phyloP scores from a whole-genome alignment of 1,140 invertebrate genomes.

The Sitobion miscanthi region DNA sequence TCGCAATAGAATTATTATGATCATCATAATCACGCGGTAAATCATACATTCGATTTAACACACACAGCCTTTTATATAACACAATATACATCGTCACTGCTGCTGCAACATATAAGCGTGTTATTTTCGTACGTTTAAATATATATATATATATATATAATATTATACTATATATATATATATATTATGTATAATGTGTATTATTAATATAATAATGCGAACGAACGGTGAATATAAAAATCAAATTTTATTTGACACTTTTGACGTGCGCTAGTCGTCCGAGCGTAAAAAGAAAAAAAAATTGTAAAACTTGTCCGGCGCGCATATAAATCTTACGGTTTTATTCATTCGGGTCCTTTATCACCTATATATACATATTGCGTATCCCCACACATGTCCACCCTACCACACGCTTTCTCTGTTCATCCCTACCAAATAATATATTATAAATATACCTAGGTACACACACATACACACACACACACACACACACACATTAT shows the following conservation, averaged over 20 bases:
- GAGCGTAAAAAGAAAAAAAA: not conserved
- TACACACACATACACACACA: not conserved
- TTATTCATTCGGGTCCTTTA: slow-evolving; percentile 23
- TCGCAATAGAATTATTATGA: not conserved
- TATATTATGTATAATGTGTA: not conserved
- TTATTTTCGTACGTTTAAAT: not conserved
- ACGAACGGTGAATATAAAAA: slow-evolving; percentile 27
- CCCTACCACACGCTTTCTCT: not conserved
- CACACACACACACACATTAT: not conserved
- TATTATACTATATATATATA: not conserved
- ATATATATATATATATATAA: not conserved
- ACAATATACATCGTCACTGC: not conserved
- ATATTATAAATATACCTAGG: not conserved
- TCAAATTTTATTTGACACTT: slow-evolving; percentile 45
- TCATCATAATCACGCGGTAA: not conserved
- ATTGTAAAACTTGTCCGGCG: not conserved
- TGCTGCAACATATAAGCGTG: not conserved
- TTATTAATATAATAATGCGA: not conserved
- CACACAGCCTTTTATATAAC: not conserved
- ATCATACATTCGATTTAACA: not conserved
- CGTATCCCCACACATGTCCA: not conserved
- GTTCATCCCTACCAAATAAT: not conserved
- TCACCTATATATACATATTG: not conserved
- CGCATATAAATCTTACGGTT: slow-evolving; percentile 10
- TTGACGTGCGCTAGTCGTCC: slow-evolving; percentile 23